A percentile compares a stretch with the other conserved stretches of the same genome.
phyloP scores from a whole-genome alignment of 2,888 invertebrate species.

The Formica aserva region DNA sequence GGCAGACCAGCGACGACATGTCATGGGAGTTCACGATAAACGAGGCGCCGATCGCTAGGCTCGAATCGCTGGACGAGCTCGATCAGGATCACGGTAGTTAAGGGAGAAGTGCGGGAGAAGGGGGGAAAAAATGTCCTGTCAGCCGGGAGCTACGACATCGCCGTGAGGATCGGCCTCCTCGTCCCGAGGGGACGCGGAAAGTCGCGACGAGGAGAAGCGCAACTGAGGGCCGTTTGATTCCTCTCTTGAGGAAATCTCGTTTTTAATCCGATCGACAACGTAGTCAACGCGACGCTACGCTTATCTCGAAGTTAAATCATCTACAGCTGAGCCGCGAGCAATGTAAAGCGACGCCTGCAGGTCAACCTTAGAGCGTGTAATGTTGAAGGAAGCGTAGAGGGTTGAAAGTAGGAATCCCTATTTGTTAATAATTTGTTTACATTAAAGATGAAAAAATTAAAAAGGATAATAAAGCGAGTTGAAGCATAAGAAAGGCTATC shows the following conservation, averaged over 20 bases:
- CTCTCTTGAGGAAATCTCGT: conserved; percentile 12
- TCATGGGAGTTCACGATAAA: conserved; percentile 84
- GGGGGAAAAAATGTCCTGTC: neutral
- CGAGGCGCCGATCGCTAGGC: conserved; percentile 89
- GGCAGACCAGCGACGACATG: conserved; percentile 83
- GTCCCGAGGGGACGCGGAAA: conserved; percentile 1
- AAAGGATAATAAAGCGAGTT: neutral
- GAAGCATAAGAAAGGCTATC: neutral
- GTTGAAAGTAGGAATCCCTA: neutral
- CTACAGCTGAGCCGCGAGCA: neutral
- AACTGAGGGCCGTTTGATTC: conserved; percentile 4
- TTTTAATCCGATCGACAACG: neutral
- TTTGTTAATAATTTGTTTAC: neutral
- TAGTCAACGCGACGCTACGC: neutral
- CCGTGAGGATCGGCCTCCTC: neutral
- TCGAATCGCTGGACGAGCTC: conserved; percentile 89
- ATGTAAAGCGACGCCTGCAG: neutral
- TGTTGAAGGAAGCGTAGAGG: conserved; percentile 16
- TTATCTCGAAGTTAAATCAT: neutral
- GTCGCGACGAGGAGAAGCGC: neutral
- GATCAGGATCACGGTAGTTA: conserved; percentile 87
- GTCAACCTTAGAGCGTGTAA: neutral
- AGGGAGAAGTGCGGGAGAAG: conserved; percentile 25
- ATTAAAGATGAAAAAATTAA: neutral
- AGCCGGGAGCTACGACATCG: neutral